Evolutionary conservation across 2,797 vertebrate species (phyloP).

Genomic region (Pangasius sanitwongsei): DNA sequence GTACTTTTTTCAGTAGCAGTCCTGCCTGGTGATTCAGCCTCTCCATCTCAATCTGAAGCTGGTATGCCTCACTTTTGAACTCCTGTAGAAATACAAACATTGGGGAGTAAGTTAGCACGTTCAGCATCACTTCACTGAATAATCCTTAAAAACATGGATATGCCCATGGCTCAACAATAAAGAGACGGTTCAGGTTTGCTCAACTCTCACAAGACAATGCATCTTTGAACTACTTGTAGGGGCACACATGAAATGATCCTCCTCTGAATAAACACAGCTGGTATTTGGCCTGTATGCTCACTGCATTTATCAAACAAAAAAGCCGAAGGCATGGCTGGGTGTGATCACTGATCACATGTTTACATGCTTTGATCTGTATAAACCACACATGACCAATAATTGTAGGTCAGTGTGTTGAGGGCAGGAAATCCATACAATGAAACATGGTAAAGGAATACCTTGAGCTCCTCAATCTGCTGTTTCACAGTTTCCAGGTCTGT

Average conservation of each 20-base stretch:
- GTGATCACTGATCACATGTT: constrained; percentile 32
- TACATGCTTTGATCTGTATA: constrained; percentile 39
- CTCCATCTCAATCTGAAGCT: constrained; percentile 99
- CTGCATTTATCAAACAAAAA: constrained; percentile 42
- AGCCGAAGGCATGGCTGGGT: constrained; percentile 30
- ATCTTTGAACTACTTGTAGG: constrained; percentile 34
- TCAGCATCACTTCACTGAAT: constrained; percentile 1
- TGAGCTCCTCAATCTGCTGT: constrained; percentile 95
- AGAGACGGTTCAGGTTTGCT: background rate
- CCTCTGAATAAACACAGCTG: constrained; percentile 64
- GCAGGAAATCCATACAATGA: background rate
- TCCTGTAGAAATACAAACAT: constrained; percentile 72
- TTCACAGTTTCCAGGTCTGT: constrained; percentile 98
- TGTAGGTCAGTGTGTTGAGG: background rate
- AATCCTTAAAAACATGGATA: background rate
- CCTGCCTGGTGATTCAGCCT: constrained; percentile 93
- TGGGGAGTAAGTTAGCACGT: background rate
- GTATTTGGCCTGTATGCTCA: constrained; percentile 40
- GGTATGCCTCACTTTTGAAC: constrained; percentile 95
- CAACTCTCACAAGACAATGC: constrained; percentile 26
- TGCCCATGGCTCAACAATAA: background rate
- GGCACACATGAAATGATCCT: constrained; percentile 39
- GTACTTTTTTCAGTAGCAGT: constrained; percentile 90
- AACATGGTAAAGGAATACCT: constrained; percentile 76
- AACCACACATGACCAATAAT: constrained; percentile 5